Percentiles rank a stretch among this genome's conserved stretches.
Evolutionary conservation across 92 coral and sea anemone species (phyloP).

Genomic region (Parazoanthus swiftii): DNA sequence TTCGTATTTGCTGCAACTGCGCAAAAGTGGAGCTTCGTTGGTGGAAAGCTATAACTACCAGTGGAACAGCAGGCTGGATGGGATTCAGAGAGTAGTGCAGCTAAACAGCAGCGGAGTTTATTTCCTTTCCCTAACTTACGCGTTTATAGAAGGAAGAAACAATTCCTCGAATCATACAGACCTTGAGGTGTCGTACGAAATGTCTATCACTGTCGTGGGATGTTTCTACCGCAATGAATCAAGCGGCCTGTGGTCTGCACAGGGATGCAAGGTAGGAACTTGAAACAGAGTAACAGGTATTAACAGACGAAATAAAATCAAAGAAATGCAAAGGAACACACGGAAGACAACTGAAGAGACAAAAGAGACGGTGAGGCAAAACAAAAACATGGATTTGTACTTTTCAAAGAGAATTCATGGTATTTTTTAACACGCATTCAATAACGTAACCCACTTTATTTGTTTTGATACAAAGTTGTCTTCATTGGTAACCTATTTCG

Average conservation of each 20-base stretch:
- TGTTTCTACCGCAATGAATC: conserved; percentile 24
- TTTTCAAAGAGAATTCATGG: too few species aligned
- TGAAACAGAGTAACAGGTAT: not conserved
- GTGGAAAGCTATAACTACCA: not conserved
- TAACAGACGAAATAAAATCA: not conserved
- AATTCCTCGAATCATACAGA: not conserved
- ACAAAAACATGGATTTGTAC: too few species aligned
- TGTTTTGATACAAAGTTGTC: not conserved
- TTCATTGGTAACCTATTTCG: not conserved
- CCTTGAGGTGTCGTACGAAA: conserved; percentile 10
- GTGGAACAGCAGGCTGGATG: conserved; percentile 17
- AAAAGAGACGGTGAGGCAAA: too few species aligned
- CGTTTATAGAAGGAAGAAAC: not conserved
- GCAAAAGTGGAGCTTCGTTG: not conserved
- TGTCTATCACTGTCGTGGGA: not conserved
- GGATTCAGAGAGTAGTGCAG: conserved; percentile 12
- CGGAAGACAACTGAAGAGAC: too few species aligned
- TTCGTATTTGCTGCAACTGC: conserved; percentile 14
- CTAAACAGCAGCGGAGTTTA: conserved; percentile 27
- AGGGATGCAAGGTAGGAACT: conserved; percentile 32
- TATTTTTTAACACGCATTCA: too few species aligned
- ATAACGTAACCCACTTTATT: not conserved
- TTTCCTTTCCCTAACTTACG: conserved; percentile 14
- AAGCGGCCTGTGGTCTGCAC: conserved; percentile 28
- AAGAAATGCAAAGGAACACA: not conserved